These are phyloP conservation scores for Lophotriccus pileatus DNA, from an alignment of 2,797 vertebrate species.

Conservation along the genomic window DNA sequence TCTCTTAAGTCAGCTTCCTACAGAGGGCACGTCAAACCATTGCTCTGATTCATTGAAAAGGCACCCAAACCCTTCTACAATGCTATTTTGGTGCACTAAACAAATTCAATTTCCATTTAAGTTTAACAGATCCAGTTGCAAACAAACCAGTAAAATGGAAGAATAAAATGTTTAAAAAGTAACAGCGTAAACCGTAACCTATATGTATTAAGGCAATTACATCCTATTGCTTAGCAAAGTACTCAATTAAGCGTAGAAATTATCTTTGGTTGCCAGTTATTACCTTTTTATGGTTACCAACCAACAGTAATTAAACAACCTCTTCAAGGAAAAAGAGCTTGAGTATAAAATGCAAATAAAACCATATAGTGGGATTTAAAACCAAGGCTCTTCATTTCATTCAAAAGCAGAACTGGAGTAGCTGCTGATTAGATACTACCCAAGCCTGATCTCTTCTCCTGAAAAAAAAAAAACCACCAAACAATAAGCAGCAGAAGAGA, in stretches of 20 bases:
- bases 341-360: slow-evolving; percentile 13
- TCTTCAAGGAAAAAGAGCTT: slow-evolving; percentile 31
- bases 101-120: slow-evolving; percentile 24
- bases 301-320: background rate
- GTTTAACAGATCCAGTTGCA: background rate
- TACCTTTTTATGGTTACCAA: slow-evolving; percentile 52
- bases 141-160: background rate
- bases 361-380: background rate
- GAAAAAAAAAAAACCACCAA: background rate
- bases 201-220: background rate
- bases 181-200: background rate
- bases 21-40: background rate
- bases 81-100: slow-evolving; percentile 28
- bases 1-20: background rate
- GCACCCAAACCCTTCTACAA: slow-evolving; percentile 17
- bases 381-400: background rate
- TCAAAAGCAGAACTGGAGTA: background rate
- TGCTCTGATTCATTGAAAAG: slow-evolving; percentile 48
- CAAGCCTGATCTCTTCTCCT: background rate
- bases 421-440: background rate
- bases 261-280: slow-evolving; percentile 46
- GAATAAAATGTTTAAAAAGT: background rate
- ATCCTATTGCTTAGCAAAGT: background rate
- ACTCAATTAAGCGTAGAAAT: slow-evolving; percentile 19
- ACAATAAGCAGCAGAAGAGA: background rate